Base-by-base conservation (phyloP, 2,113 vertebrate genomes). In the Xyrauchen texanus region DNA sequence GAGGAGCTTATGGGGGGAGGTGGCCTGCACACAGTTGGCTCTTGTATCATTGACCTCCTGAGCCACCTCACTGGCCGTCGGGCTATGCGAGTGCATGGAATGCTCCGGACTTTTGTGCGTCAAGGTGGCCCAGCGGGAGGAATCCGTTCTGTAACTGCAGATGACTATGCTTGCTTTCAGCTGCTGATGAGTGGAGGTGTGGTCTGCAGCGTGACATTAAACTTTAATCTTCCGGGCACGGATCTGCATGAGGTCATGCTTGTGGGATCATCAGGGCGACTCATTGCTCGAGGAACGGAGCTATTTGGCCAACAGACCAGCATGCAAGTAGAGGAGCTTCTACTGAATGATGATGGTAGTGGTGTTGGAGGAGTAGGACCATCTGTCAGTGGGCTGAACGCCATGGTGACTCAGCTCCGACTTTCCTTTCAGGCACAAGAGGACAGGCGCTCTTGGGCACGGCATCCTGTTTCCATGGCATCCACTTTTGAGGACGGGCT, bases 1-100 rank as follows among this genome's bases (percentile, higher is more conserved):
- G 97, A 99, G 0, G 97, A 98, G 89, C 91, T 98, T 58, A 99
- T 99, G 97, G 97, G 97, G 0, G 97, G 97, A 0, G 97, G 97
- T 0, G 97, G 96, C 4, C 91, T 99, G 76, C 97, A 99, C 82
- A 96, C 96, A 0, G 93, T 96, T 64, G 97, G 97, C 71, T 98
- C 96, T 3, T 93, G 96, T 79, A 93, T 99, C 5, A 94, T 99
- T 3, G 97, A 99, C 91, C 94, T 99, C 21, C 87, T 99, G 10
- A 98, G 93, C 5, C 94, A 97, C 85, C 85, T 99, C 65, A 96
- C 93, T 0, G 90, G 93, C 60, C 84, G 80, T 8, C 91, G 91
- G 13, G 96, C 97, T 0, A 83, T 94, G 74, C 96, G 96, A 13
- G 97, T 97, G 2, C 97, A 99, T 0, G 97, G 97, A 0, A 86